Conservation (phyloP, 2,113 vertebrate genomes). For the Elephantulus edwardii region DNA sequence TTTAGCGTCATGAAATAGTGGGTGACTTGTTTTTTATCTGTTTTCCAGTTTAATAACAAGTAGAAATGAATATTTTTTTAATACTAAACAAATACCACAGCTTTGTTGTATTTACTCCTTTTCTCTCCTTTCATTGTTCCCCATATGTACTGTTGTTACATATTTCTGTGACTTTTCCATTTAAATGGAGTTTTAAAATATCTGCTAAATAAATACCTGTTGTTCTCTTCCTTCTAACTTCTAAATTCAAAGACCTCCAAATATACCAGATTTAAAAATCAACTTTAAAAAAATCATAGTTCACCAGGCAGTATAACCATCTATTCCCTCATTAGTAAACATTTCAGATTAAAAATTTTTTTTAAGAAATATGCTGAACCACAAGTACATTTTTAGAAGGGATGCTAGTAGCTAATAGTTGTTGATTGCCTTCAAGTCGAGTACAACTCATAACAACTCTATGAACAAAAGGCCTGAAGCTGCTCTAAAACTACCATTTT, state of each 20-base stretch:
- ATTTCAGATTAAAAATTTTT: neutral
- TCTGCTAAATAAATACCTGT: neutral
- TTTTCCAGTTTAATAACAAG: constrained; percentile 25
- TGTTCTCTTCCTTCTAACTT: neutral
- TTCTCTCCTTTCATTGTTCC: neutral
- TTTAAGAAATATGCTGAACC: neutral
- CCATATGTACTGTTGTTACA: neutral
- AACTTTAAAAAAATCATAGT: too few relatives aligned
- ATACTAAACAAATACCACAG: neutral
- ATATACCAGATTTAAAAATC: neutral
- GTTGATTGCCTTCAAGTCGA: too few relatives aligned
- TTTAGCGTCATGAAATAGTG: neutral
- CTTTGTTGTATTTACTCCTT: neutral
- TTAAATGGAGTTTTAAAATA: neutral
- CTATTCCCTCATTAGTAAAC: neutral
- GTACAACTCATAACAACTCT: too few relatives aligned
- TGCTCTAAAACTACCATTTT: too few relatives aligned
- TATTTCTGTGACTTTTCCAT: neutral
- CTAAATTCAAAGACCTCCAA: neutral
- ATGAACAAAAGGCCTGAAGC: too few relatives aligned
- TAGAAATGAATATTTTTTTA: neutral
- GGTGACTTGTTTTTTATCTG: neutral
- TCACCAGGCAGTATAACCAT: neutral
- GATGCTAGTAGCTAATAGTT: neutral
- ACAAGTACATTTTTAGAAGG: neutral